These are phyloP conservation scores for Bibio marci DNA, from an alignment of 2,888 invertebrate genomes.

Conservation along the genomic window DNA sequence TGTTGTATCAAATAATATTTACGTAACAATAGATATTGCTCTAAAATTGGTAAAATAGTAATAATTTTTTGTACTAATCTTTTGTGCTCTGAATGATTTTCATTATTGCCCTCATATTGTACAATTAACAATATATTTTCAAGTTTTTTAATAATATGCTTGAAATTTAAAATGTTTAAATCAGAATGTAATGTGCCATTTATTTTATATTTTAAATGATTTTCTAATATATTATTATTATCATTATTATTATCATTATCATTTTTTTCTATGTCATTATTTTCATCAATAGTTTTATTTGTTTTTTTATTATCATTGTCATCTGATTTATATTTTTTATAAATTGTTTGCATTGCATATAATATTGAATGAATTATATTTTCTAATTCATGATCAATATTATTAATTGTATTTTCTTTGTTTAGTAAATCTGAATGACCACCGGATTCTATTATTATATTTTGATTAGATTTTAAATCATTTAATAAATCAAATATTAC, in stretches of 20 bases:
- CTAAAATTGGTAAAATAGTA: constrained; percentile 44
- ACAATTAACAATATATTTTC: constrained; percentile 28
- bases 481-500: background rate
- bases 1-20: constrained; percentile 68
- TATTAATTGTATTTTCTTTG: background rate
- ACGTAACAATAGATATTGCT: constrained; percentile 55
- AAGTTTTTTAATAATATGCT: constrained; percentile 29
- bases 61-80: constrained; percentile 16
- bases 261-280: constrained; percentile 5
- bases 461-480: too few relatives aligned
- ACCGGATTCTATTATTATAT: too few relatives aligned
- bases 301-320: background rate
- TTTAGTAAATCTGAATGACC: too few relatives aligned
- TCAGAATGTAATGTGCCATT: constrained; percentile 44
- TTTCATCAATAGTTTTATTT: background rate
- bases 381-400: constrained; percentile 28
- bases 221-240: constrained; percentile 37
- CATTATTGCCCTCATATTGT: constrained; percentile 21
- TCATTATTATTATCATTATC: constrained; percentile 22
- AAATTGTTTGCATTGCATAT: constrained; percentile 38
- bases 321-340: constrained; percentile 30
- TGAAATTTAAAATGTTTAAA: constrained; percentile 38
- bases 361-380: constrained; percentile 34
- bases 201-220: constrained; percentile 49
- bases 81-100: constrained; percentile 19